A percentile compares a stretch with the other conserved stretches of the same genome.
Conservation (phyloP, 92 coral and sea anemone genomes). For the Siderastrea radians region DNA sequence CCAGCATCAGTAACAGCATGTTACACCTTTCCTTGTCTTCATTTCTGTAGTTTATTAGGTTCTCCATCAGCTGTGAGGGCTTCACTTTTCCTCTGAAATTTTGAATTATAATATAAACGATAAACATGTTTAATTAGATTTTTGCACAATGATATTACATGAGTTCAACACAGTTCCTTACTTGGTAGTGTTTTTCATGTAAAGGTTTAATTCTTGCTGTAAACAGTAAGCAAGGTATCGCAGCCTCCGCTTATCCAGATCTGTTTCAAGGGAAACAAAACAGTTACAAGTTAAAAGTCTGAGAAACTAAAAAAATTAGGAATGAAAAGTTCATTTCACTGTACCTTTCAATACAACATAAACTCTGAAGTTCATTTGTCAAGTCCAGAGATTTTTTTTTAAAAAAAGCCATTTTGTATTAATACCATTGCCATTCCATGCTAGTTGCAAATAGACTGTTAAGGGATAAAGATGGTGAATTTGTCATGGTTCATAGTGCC, state of each 20-base stretch:
- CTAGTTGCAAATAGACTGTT: background rate
- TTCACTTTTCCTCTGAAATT: constrained; percentile 68
- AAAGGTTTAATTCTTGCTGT: constrained; percentile 88
- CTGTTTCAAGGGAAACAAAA: constrained; percentile 39
- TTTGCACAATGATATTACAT: background rate
- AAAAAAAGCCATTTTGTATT: background rate
- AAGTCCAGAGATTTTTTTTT: too few relatives aligned
- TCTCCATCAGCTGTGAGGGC: constrained; percentile 78
- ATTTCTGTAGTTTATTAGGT: constrained; percentile 78
- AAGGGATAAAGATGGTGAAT: too few relatives aligned
- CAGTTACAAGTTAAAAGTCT: background rate
- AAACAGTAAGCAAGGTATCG: constrained; percentile 87
- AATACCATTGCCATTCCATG: too few relatives aligned
- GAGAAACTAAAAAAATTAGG: background rate
- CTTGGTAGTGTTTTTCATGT: constrained; percentile 70
- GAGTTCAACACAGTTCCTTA: constrained; percentile 12
- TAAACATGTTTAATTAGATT: too few relatives aligned
- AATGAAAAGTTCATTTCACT: too few relatives aligned
- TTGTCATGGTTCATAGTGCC: too few relatives aligned
- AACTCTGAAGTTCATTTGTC: too few relatives aligned
- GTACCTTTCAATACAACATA: too few relatives aligned
- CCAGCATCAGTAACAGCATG: constrained; percentile 87
- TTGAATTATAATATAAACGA: too few relatives aligned
- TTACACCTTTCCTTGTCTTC: constrained; percentile 90
- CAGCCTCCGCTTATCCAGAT: constrained; percentile 89